Percentiles rank a stretch among this genome's conserved stretches.
Evolutionary conservation across 2,113 vertebrate genomes (phyloP).

Genomic region (Percina caprodes): DNA sequence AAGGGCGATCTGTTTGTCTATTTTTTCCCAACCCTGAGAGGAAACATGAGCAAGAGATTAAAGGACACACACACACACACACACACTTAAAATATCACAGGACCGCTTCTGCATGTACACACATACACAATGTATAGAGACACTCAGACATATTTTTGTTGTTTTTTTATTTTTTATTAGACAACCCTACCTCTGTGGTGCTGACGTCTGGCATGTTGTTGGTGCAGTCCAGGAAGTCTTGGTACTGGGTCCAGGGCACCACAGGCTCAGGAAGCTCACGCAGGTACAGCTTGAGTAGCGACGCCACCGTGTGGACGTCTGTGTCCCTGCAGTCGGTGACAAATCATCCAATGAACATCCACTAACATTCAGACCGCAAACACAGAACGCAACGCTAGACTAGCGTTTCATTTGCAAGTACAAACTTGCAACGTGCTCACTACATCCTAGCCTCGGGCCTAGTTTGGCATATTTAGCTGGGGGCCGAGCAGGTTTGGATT

Average conservation of each 20-base stretch:
- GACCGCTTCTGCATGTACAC: background rate
- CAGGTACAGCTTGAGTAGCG: slow-evolving; percentile 95
- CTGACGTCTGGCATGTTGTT: slow-evolving; percentile 79
- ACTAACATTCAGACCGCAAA: background rate
- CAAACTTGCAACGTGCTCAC: too few species aligned
- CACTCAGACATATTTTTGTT: background rate
- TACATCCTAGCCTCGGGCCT: background rate
- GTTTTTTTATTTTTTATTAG: background rate
- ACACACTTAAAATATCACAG: background rate
- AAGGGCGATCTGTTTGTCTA: slow-evolving; percentile 89
- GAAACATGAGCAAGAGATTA: background rate
- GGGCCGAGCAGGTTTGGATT: background rate
- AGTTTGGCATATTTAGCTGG: background rate
- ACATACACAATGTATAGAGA: background rate
- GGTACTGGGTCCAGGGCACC: slow-evolving; percentile 94
- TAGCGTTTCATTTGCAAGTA: background rate
- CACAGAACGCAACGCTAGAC: background rate
- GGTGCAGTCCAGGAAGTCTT: slow-evolving; percentile 92
- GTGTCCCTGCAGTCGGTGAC: slow-evolving; percentile 87
- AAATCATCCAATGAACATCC: background rate
- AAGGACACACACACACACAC: background rate
- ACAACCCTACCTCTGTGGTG: slow-evolving; percentile 80
- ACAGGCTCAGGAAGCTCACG: slow-evolving; percentile 94
- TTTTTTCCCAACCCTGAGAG: slow-evolving; percentile 86
- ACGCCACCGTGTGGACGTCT: slow-evolving; percentile 99